Percentiles rank a stretch among this genome's conserved stretches.
Evolutionary conservation across 2,888 invertebrate species (phyloP).

Genomic region (Zygaena filipendulae): DNA sequence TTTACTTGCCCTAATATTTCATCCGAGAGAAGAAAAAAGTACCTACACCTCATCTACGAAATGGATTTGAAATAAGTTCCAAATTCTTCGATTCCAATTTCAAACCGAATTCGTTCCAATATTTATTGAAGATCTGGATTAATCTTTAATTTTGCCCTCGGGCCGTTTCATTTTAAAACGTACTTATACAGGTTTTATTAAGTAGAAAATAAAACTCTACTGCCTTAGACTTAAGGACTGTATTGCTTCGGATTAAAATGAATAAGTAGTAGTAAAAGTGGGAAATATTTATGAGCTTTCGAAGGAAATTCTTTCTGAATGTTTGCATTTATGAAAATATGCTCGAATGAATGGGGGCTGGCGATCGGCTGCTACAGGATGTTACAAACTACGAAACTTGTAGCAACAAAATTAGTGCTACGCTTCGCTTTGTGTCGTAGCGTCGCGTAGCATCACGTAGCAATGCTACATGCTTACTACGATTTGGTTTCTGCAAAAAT

Average conservation of each 20-base stretch:
- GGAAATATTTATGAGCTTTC: conserved; percentile 67
- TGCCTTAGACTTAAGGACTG: conserved; percentile 16
- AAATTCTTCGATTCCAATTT: conserved; percentile 63
- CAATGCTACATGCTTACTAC: too few species aligned
- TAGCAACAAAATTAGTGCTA: too few species aligned
- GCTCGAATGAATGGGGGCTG: conserved; percentile 52
- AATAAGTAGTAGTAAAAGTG: conserved; percentile 54
- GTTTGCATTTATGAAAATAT: conserved; percentile 70
- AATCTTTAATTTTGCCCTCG: conserved; percentile 57
- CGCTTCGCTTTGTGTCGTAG: too few species aligned
- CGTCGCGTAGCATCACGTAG: too few species aligned
- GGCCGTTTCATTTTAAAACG: conserved; percentile 50
- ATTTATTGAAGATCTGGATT: conserved; percentile 63
- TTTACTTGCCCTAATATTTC: conserved; percentile 29
- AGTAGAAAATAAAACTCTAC: conserved; percentile 23
- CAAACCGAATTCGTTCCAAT: conserved; percentile 53
- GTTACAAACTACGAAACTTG: too few species aligned
- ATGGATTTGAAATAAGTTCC: conserved; percentile 59
- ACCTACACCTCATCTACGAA: conserved; percentile 62
- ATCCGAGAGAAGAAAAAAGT: conserved; percentile 35
- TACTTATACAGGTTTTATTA: conserved; percentile 38
- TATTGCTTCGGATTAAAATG: conserved; percentile 19
- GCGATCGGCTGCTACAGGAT: conserved; percentile 27
- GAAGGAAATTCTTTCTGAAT: conserved; percentile 65
- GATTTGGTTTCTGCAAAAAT: too few species aligned